phyloP scores from a whole-genome alignment of 1,140 invertebrate species.

The Carposina sasakii region DNA sequence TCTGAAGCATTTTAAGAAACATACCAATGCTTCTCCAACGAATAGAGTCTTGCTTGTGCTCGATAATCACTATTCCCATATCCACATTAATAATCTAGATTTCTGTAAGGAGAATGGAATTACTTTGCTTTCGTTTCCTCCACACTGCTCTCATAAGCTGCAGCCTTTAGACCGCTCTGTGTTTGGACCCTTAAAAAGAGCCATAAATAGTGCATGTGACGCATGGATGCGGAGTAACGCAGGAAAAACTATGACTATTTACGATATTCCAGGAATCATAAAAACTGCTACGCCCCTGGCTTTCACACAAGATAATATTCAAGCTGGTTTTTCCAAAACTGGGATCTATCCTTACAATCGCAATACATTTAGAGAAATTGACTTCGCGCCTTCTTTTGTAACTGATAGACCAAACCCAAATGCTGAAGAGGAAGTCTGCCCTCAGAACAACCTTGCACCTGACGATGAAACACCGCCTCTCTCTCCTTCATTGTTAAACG shows the following conservation, averaged over 20 bases:
- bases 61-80: neutral
- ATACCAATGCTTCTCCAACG: neutral
- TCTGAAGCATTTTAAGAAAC: too few species aligned
- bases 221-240: slow-evolving; percentile 2
- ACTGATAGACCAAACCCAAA: too few species aligned
- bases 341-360: slow-evolving; percentile 9
- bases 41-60: neutral
- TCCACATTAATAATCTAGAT: neutral
- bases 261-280: neutral
- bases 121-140: neutral
- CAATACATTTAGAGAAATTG: neutral
- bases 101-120: neutral
- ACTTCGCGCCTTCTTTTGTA: too few species aligned
- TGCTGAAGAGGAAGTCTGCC: too few species aligned
- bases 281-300: neutral
- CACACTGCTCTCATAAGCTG: slow-evolving; percentile 1
- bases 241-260: neutral
- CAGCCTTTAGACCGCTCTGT: neutral
- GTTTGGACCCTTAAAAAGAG: neutral
- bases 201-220: neutral
- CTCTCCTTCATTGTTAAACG: too few species aligned
- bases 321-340: slow-evolving; percentile 4
- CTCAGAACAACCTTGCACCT: too few species aligned
- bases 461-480: too few species aligned
- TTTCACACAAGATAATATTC: neutral